These are phyloP conservation scores for Hirtodrosophila duncani DNA, from an alignment of 2,888 invertebrate genomes.

Conservation along the genomic window DNA sequence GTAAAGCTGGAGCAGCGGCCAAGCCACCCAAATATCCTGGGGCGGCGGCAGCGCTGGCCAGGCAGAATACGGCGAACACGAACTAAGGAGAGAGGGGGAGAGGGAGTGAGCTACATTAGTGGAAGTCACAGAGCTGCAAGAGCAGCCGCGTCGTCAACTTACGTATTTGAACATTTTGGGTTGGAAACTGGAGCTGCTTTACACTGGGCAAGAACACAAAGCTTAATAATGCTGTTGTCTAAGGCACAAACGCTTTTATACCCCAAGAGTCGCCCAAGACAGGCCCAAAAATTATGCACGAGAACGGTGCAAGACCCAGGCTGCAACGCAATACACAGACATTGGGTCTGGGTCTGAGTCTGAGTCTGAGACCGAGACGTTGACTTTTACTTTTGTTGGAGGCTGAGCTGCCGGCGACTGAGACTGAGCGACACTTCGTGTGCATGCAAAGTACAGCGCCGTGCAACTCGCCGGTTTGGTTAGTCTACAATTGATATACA, in stretches of 20 bases:
- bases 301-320: slow-evolving; percentile 26
- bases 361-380: slow-evolving; percentile 15
- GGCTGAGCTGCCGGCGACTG: slow-evolving; percentile 8
- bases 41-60: slow-evolving; percentile 73
- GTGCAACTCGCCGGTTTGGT: slow-evolving; percentile 11
- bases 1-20: slow-evolving; percentile 34
- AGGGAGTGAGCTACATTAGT: not conserved
- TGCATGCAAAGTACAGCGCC: slow-evolving; percentile 24
- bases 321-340: slow-evolving; percentile 1
- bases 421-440: slow-evolving; percentile 13
- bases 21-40: slow-evolving; percentile 74
- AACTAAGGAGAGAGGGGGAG: slow-evolving; percentile 41
- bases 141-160: slow-evolving; percentile 38
- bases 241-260: slow-evolving; percentile 61
- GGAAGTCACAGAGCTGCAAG: not conserved
- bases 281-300: slow-evolving; percentile 36
- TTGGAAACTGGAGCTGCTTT: slow-evolving; percentile 30
- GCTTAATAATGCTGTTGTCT: slow-evolving; percentile 54
- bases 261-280: slow-evolving; percentile 33
- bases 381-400: slow-evolving; percentile 66
- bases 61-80: slow-evolving; percentile 61
- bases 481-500: too few species aligned
- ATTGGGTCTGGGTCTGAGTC: slow-evolving; percentile 9
- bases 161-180: slow-evolving; percentile 72
- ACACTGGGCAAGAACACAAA: slow-evolving; percentile 60